These are phyloP conservation scores for Metalampra italica DNA, from an alignment of 2,888 invertebrate species.

Conservation along the genomic window DNA sequence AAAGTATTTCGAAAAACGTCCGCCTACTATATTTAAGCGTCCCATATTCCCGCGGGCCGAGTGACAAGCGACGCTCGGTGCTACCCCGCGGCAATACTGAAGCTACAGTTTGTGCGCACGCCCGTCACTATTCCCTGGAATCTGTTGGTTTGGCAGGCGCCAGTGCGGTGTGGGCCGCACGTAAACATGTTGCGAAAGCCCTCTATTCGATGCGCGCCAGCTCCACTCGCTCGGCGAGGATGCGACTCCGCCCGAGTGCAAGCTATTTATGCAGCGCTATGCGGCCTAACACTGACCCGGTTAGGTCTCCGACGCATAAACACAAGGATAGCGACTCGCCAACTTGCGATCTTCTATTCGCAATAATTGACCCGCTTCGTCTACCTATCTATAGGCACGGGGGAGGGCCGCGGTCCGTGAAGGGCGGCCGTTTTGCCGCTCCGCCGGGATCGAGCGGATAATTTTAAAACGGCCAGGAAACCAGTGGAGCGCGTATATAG, in stretches of 20 bases:
- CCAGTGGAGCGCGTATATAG: constrained; percentile 69
- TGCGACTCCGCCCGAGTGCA: constrained; percentile 16
- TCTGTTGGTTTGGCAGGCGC: constrained; percentile 56
- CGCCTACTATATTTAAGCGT: constrained; percentile 49
- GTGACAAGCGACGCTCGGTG: constrained; percentile 1
- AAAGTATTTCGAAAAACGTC: constrained; percentile 34
- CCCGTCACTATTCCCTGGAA: constrained; percentile 45
- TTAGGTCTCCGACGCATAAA: constrained; percentile 62
- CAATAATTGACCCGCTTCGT: constrained; percentile 20
- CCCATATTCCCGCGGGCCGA: constrained; percentile 60
- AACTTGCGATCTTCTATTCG: constrained; percentile 24
- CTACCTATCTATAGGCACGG: constrained; percentile 22
- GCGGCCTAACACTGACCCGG: constrained; percentile 77
- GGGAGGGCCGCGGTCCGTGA: constrained; percentile 63
- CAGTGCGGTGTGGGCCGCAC: constrained; percentile 29
- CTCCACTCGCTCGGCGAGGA: constrained; percentile 28
- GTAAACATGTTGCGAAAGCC: constrained; percentile 64
- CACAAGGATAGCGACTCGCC: constrained; percentile 56
- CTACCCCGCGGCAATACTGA: constrained; percentile 31
- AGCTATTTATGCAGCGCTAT: constrained; percentile 70
- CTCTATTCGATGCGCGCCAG: constrained; percentile 37
- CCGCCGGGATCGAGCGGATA: constrained; percentile 60
- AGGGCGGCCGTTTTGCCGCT: constrained; percentile 67
- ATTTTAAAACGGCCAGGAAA: constrained; percentile 72
- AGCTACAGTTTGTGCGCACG: constrained; percentile 49